Conservation (phyloP, 2,888 invertebrate genomes). For the Drosophila hawaiiensis region DNA sequence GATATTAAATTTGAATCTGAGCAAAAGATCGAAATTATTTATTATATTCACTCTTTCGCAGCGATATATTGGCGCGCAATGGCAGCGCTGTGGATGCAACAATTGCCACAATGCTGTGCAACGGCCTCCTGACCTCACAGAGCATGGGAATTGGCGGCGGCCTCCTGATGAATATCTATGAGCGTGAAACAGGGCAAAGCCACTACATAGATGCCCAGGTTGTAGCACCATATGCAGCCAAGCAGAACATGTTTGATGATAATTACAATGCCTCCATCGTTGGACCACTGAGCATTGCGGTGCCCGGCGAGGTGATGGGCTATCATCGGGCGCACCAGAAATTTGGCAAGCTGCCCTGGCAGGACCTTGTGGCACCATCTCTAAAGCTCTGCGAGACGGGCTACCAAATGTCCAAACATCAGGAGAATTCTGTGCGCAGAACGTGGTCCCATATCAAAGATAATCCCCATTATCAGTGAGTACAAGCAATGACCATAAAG, state of each 20-base stretch:
- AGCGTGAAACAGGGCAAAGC: constrained; percentile 87
- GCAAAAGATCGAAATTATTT: neutral
- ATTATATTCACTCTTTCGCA: constrained; percentile 31
- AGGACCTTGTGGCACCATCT: constrained; percentile 88
- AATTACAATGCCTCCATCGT: constrained; percentile 63
- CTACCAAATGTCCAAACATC: constrained; percentile 87
- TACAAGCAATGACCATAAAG: neutral
- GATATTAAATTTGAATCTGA: neutral
- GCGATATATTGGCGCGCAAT: constrained; percentile 79
- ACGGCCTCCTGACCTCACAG: constrained; percentile 91
- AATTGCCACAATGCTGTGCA: constrained; percentile 94
- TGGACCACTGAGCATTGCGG: constrained; percentile 90
- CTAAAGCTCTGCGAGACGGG: constrained; percentile 89
- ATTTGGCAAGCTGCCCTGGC: constrained; percentile 92
- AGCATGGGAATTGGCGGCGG: constrained; percentile 93
- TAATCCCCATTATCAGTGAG: constrained; percentile 85
- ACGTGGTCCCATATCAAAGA: constrained; percentile 71
- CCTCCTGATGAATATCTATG: constrained; percentile 92
- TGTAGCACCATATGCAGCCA: constrained; percentile 89
- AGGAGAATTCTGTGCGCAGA: constrained; percentile 85
- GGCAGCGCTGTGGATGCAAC: constrained; percentile 95
- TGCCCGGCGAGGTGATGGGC: constrained; percentile 94
- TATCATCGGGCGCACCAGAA: constrained; percentile 90
- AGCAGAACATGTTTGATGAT: constrained; percentile 78
- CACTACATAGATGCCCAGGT: constrained; percentile 91